Evolutionary conservation across 2,113 vertebrate genomes (phyloP).

Genomic region (Mustela lutreola): DNA sequence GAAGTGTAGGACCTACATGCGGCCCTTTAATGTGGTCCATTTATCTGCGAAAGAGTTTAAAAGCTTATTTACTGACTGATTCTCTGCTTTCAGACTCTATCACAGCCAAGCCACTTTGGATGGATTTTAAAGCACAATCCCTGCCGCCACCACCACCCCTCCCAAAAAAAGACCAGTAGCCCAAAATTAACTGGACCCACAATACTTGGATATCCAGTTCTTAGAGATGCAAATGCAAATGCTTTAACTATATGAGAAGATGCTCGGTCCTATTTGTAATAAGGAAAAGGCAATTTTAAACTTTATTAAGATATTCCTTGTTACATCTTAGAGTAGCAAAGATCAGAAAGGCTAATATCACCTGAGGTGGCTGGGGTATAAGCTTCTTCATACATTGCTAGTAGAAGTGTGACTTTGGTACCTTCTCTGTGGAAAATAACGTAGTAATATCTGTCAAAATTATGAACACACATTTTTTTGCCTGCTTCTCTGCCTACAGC

Average conservation of each 20-base stretch:
- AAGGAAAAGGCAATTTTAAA: not conserved
- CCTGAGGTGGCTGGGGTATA: not conserved
- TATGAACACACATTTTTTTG: not conserved
- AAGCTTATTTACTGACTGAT: not conserved
- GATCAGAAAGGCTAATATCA: not conserved
- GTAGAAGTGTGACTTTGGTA: not conserved
- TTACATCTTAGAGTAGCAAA: not conserved
- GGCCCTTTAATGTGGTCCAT: not conserved
- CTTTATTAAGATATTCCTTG: not conserved
- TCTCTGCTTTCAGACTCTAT: not conserved
- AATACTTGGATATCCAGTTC: not conserved
- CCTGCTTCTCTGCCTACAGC: not conserved
- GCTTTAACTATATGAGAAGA: not conserved
- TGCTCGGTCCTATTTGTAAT: not conserved
- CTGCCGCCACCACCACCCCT: rapidly evolving
- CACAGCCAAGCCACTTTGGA: not conserved
- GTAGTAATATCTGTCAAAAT: not conserved
- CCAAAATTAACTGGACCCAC: not conserved
- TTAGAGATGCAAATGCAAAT: not conserved
- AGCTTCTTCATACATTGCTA: not conserved
- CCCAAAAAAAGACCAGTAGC: not conserved
- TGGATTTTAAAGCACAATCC: not conserved
- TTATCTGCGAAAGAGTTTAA: not conserved
- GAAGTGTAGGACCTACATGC: not conserved
- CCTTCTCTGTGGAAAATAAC: not conserved